Base-by-base conservation (phyloP, 2,113 vertebrate species). In the Gadus chalcogrammus region DNA sequence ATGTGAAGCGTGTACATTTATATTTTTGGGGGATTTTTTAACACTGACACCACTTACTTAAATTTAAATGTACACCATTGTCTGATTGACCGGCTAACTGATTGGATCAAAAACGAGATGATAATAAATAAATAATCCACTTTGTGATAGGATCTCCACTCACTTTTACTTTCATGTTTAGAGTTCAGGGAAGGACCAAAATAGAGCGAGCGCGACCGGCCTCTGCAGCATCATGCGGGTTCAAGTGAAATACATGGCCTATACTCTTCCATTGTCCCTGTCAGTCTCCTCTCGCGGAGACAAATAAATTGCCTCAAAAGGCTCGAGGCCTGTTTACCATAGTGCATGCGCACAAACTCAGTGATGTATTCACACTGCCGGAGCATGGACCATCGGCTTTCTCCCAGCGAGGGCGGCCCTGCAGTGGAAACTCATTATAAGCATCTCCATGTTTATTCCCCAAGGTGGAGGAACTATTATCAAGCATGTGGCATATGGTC, bases 361-460 rank as follows among this genome's bases (percentile, higher is more conserved):
- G 79, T 79, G 82, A 70, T 78, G 76, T 73, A 58, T 72, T 78
- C 78, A 82, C 69, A 70, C 65, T 79, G 65, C 20, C 61, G 73
- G 60, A 78, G 76, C 35, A 60, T 15, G 38, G 24, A 67, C 18
- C 79, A 79, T 77, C 76, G 65, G 58, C 71, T 48, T 9, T 48
- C 61, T 60, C 65, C 58, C 20, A 8, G 35, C 16, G 20, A 28
- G 38, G 28, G 72, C 76, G 78, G 67, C 74, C 83, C 76, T 76
- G 63, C 67, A 75, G 81, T 77, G 64, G 79, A 85, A 79, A 87
- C 78, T 89, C 86, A 88, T 87, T 85, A 84, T 79, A 80, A 85
- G 65, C 81, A 86, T 9, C 77, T 79, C 65, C 70, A 75, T 79
- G 76, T 86, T 84, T 84, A 82, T 79, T 84, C 86, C 86, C 84